Evolutionary conservation across 2,888 invertebrate species (phyloP), one percentile per base, ranked within the genome.

Genomic region (Stenoptilia bipunctidactyla): DNA sequence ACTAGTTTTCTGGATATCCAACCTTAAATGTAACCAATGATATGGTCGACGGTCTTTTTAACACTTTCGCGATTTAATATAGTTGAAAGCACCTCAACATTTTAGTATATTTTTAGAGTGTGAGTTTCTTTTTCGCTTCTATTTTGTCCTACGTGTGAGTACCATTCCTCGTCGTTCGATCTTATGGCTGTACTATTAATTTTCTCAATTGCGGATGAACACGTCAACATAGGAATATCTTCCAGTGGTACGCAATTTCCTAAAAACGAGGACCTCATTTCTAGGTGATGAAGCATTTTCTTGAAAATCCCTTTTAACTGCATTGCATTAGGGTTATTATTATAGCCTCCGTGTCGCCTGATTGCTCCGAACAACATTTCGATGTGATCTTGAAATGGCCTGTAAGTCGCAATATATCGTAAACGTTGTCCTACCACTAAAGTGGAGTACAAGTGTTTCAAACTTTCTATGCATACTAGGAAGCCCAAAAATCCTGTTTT

Each of bases 331-430:
- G n/a, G n/a, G n/a, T 40, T 43, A 12, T 43, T 20, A n/a, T 43
- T 43, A n/a, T 15, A 33, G 25, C 43, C 44, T 1, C 44, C 44
- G 27, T 34, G 39, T 15, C 34, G 39, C 39, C 44, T 15, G 1
- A 44, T 39, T 9, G 34, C 37, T 13, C 39, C 15, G 13, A 41
- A 44, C 34, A 44, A 39, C 1, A 41, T 33, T 15, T 44, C 44
- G 27, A 44, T 39, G n/a, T 44, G 44, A 30, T 41, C 43, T 35
- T 41, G 41, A 8, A 12, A 41, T 27, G 15, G 14, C 20, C n/a
- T 41, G 41, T 1, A 41, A 14, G 2, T 38, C 33, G 2, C 37
- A 13, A 13, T 38, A 41, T 15, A 35, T 40, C 1, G 40, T 35
- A n/a, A n/a, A n/a, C 9, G 6, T 6, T 8, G 2, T 5, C 10